phyloP scores from a whole-genome alignment of 2,888 invertebrate species.

The Spialia ferax region DNA sequence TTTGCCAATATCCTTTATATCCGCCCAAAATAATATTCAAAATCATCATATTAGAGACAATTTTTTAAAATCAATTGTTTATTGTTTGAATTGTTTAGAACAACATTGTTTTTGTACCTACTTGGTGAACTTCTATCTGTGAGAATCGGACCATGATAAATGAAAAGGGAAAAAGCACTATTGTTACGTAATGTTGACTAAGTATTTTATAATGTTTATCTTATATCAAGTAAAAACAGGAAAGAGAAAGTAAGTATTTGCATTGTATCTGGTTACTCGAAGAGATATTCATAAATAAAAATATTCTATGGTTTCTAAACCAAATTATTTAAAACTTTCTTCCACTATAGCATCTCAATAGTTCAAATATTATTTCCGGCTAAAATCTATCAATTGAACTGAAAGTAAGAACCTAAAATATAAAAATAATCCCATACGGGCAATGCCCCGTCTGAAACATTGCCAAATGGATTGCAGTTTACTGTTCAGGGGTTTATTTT shows the following conservation, averaged over 20 bases:
- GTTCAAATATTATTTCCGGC: not conserved
- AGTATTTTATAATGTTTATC: not conserved
- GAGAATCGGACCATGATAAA: too few species aligned
- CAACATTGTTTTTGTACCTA: too few species aligned
- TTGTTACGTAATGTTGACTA: not conserved
- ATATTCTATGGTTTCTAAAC: not conserved
- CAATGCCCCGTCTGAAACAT: constrained; percentile 35
- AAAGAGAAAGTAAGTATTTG: not conserved
- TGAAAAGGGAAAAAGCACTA: not conserved
- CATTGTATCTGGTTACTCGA: too few species aligned
- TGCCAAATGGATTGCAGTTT: constrained; percentile 34
- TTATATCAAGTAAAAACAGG: too few species aligned
- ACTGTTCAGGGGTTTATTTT: constrained; percentile 30
- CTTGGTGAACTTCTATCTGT: too few species aligned
- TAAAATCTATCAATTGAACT: not conserved
- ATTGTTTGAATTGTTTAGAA: too few species aligned
- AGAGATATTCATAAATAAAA: too few species aligned
- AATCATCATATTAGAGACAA: too few species aligned
- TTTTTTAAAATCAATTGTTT: too few species aligned
- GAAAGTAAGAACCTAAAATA: not conserved
- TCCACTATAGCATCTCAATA: not conserved
- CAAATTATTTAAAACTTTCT: too few species aligned
- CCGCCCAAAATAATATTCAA: too few species aligned
- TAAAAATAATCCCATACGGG: constrained; percentile 29
- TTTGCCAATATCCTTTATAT: too few species aligned